These are phyloP conservation scores for Geophilus truncorum DNA, from an alignment of 2,888 invertebrate genomes.

Conservation along the genomic window DNA sequence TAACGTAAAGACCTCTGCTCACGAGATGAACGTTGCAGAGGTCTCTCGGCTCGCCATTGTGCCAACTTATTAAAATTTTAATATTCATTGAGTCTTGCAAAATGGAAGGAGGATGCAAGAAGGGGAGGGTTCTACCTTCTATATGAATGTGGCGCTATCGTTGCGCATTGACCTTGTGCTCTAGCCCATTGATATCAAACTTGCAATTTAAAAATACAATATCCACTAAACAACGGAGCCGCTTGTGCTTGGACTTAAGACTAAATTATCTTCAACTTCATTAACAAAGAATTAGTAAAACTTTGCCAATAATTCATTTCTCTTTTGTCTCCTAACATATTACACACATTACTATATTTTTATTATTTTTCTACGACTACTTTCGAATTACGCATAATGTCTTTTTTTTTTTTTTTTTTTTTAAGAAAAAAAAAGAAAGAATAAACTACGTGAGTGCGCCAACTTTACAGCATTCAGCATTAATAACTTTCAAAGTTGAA, in stretches of 20 bases:
- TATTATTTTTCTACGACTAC: no score
- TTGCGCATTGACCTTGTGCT: background rate
- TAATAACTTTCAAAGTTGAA: no score
- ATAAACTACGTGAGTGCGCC: no score
- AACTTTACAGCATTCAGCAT: no score
- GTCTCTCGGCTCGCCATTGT: background rate
- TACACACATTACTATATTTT: no score
- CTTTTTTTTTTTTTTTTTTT: no score
- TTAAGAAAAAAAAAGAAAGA: no score
- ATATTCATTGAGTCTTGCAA: background rate
- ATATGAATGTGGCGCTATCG: background rate
- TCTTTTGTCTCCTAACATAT: background rate
- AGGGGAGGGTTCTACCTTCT: background rate
- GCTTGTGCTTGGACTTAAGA: background rate
- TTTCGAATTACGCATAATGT: no score
- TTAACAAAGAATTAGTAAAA: background rate
- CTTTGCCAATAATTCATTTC: background rate
- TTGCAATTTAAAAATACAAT: background rate
- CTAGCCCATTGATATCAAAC: background rate
- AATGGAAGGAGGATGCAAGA: background rate
- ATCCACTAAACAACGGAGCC: background rate
- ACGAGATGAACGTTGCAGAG: background rate
- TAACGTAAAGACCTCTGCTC: background rate
- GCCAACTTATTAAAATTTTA: background rate
- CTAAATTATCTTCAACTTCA: background rate